Percentiles rank a stretch among this genome's conserved stretches.
Conservation (phyloP, 1,140 invertebrate genomes). For the Drosophila rufa region DNA sequence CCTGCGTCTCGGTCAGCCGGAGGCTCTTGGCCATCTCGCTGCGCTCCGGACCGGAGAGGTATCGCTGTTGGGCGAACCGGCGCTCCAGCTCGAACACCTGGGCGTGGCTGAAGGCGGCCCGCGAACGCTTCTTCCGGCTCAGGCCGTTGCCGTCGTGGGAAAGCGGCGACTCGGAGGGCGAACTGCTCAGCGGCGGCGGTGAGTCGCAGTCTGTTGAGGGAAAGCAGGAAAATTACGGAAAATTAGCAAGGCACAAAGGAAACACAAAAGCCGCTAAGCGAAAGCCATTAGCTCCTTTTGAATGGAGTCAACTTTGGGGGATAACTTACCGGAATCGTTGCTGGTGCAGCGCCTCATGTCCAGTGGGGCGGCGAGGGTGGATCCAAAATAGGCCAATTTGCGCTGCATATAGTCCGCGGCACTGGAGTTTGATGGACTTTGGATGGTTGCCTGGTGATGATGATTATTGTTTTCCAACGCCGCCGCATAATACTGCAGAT, state of each 20-base stretch:
- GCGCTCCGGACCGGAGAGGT: conserved; percentile 97
- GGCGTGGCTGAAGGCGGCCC: conserved; percentile 98
- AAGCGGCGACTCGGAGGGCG: conserved; percentile 69
- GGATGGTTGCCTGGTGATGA: conserved; percentile 29
- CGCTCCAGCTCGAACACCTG: conserved; percentile 97
- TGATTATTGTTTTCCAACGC: conserved; percentile 71
- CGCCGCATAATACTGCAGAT: conserved; percentile 73
- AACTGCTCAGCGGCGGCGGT: conserved; percentile 75
- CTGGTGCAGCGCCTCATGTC: conserved; percentile 84
- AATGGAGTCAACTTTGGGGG: neutral
- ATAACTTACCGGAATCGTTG: conserved; percentile 83
- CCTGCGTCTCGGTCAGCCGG: conserved; percentile 96
- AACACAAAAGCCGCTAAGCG: neutral
- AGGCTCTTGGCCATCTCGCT: conserved; percentile 95
- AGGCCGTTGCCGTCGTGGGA: conserved; percentile 60
- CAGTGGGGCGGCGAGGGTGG: conserved; percentile 58
- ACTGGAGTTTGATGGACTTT: conserved; percentile 27
- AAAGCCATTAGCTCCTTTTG: conserved; percentile 37
- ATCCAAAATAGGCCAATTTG: conserved; percentile 76
- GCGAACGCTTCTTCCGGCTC: conserved; percentile 94
- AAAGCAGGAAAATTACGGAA: conserved; percentile 28
- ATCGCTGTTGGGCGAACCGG: conserved; percentile 97
- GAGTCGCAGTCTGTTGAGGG: conserved; percentile 77
- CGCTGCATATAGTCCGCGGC: conserved; percentile 66
- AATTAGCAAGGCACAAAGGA: conserved; percentile 43